Evolutionary conservation across 1,140 invertebrate species (phyloP).

Genomic region (Psilanteris sp.): DNA sequence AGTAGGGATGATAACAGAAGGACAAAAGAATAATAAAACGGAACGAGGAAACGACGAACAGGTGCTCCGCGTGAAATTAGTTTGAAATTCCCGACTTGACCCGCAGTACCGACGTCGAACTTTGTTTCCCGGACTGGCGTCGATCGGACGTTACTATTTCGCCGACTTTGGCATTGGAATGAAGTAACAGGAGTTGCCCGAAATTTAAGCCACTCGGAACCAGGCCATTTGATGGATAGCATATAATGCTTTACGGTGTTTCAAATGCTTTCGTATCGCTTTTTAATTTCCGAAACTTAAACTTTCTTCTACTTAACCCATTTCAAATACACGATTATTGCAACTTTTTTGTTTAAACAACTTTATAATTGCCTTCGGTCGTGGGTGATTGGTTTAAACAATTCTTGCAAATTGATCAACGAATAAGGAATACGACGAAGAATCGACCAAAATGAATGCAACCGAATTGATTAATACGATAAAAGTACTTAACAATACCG

Average conservation of each 20-base stretch:
- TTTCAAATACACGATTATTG: no score
- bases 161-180: conserved; percentile 16
- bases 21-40: conserved; percentile 55
- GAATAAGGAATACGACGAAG: no score
- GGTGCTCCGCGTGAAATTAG: conserved; percentile 73
- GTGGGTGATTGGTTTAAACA: no score
- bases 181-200: conserved; percentile 21
- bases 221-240: conserved; percentile 32
- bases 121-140: conserved; percentile 52
- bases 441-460: no score
- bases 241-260: conserved; percentile 23
- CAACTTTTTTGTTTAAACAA: no score
- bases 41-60: conserved; percentile 60
- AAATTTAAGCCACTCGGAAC: conserved; percentile 10
- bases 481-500: no score
- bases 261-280: conserved; percentile 46
- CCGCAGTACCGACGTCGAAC: conserved; percentile 51
- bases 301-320: no score
- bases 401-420: no score
- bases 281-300: no score
- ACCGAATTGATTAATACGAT: no score
- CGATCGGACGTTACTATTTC: conserved; percentile 47
- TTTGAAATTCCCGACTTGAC: conserved; percentile 66
- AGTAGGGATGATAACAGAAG: conserved; percentile 9
- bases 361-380: no score